Base-by-base conservation (phyloP, 2,113 vertebrate species). In the Typhlomys cinereus region DNA sequence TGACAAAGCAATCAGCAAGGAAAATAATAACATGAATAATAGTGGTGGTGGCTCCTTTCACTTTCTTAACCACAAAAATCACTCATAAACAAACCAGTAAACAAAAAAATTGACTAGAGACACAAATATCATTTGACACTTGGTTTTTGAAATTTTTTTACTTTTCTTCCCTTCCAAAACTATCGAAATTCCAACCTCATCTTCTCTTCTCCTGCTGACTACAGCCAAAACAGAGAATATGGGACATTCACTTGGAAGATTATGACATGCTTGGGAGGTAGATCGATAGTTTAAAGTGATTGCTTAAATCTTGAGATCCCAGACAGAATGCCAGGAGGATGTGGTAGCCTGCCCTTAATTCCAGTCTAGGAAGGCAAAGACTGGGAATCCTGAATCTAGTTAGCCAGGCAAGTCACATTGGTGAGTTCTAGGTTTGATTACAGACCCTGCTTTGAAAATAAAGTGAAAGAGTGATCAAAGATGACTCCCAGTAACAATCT, bases 1-100 rank as follows among this genome's bases (percentile, higher is more conserved):
- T 73, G 41, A 75, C 82, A 48, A 89, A 73, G 34, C 78, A 92
- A 86, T 92, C 89, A 91, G 61, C n/a, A 21, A 57, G 67, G 69
- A 93, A 85, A 73, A 85, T 71, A 36, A 90, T 48, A 83, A 59
- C 44, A 73, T 20, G 25, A 84, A 34, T 50, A 91, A 86, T 8
- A 86, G 21, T 7, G 61, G 15, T 10, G 52, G 39, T 4, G 36
- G 14, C 36, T 79, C 66, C 25, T 50, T 82, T 93, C 44, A 86
- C 25, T 67, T 82, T 73, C 80, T 66, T 62, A 71, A 91, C 59
- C 85, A n/a, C 20, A 54, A 69, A 95, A 85, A 62, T 52, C 34
- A 67, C 61, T 57, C 7, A 76, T 23, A 44, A 69, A n/a, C n/a
- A n/a, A n/a, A n/a, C n/a, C n/a, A n/a, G n/a, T 67, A 78, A 84